Evolutionary conservation across 1,140 invertebrate species (phyloP).

Genomic region (Cyclargus thomasi): DNA sequence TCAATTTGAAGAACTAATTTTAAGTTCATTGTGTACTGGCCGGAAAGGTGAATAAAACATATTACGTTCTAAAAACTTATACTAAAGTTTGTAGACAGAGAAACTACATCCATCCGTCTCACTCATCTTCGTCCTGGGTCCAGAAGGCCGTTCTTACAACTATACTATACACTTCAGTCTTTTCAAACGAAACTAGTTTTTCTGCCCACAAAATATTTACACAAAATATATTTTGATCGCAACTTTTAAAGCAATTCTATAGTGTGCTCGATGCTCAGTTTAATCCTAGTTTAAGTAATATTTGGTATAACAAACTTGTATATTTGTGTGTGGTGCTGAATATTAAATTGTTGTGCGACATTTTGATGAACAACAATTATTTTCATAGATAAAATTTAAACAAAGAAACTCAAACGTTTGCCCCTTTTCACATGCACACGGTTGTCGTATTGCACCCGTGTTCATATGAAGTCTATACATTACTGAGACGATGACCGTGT

Average conservation of each 20-base stretch:
- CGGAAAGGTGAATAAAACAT: background rate
- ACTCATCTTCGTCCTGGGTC: background rate
- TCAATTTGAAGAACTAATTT: background rate
- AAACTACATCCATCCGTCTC: background rate
- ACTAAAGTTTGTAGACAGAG: background rate
- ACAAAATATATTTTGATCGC: background rate
- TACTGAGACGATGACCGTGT: too few species aligned
- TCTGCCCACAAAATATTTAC: background rate
- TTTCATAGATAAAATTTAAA: conserved; percentile 6
- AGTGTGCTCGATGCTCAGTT: background rate
- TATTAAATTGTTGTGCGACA: conserved; percentile 6
- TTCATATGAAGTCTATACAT: too few species aligned
- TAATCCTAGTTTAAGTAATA: background rate
- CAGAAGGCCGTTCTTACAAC: background rate
- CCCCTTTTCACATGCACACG: too few species aligned
- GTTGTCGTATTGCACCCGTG: too few species aligned
- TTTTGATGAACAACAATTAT: conserved; percentile 1
- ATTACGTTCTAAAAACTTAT: background rate
- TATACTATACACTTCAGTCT: background rate
- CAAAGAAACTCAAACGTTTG: conserved; percentile 9
- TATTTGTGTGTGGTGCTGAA: conserved; percentile 6
- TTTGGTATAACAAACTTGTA: background rate
- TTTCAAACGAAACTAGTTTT: background rate
- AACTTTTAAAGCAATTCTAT: background rate
- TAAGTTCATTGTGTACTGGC: background rate